A percentile compares a stretch with the other conserved stretches of the same genome.
phyloP scores from a whole-genome alignment of 2,797 vertebrate species.

The Galaxias olidus region DNA sequence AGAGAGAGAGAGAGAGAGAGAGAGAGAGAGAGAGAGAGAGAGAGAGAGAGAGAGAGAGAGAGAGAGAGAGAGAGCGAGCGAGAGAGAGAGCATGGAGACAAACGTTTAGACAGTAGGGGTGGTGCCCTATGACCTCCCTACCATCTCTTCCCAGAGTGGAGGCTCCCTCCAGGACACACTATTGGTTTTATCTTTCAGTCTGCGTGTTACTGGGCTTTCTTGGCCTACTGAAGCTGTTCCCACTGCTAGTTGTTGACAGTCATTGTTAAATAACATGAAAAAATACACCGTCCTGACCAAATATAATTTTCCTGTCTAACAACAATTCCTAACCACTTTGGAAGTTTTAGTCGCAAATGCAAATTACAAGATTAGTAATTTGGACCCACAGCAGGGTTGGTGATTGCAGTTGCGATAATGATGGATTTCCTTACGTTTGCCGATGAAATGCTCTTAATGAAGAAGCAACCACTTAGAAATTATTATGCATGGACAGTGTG shows the following conservation, averaged over 20 bases:
- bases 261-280: background rate
- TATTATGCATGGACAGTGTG: constrained; percentile 52
- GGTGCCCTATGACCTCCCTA: background rate
- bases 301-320: constrained; percentile 56
- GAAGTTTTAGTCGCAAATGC: constrained; percentile 67
- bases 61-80: constrained; percentile 5
- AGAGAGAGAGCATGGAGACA: too few relatives aligned
- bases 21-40: constrained; percentile 7
- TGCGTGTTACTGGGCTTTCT: too few relatives aligned
- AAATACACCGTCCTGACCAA: constrained; percentile 36
- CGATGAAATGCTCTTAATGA: constrained; percentile 55
- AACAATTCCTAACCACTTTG: constrained; percentile 55
- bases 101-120: background rate
- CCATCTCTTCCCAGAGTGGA: too few relatives aligned
- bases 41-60: constrained; percentile 9
- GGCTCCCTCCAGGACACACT: too few relatives aligned
- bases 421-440: constrained; percentile 57
- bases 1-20: constrained; percentile 9
- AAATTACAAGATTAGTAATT: constrained; percentile 64
- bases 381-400: constrained; percentile 47
- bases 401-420: constrained; percentile 62
- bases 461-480: constrained; percentile 57
- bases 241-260: background rate
- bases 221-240: background rate
- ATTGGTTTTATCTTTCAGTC: too few relatives aligned